Evolutionary conservation across 2,797 vertebrate genomes (phyloP).

Genomic region (Mareca strepera): DNA sequence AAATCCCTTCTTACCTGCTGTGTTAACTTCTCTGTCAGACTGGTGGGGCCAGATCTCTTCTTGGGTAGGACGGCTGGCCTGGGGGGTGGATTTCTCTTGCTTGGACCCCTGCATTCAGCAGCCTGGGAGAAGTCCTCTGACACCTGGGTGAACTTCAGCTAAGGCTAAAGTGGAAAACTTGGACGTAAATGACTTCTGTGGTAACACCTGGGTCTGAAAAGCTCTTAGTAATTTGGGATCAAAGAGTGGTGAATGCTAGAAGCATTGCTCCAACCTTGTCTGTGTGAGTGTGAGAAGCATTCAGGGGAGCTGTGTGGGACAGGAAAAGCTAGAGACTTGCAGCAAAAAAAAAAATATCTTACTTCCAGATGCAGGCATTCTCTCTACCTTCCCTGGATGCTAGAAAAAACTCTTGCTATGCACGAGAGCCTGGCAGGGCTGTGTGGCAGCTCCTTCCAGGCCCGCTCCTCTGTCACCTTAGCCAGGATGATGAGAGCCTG

Average conservation of each 20-base stretch:
- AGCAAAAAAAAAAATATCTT: too few species aligned
- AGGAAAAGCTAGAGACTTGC: neutral
- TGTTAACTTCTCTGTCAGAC: neutral
- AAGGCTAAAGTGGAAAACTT: fast-evolving
- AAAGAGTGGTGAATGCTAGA: neutral
- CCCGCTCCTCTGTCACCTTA: neutral
- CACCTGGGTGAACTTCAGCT: neutral
- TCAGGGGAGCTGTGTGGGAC: neutral
- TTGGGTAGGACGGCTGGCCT: neutral
- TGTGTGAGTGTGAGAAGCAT: neutral
- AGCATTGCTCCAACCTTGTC: too few species aligned
- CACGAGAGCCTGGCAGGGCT: too few species aligned
- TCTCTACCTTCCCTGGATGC: too few species aligned
- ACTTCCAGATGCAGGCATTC: too few species aligned
- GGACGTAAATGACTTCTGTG: neutral
- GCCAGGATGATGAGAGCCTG: neutral
- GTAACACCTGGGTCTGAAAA: neutral
- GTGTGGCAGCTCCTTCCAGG: too few species aligned
- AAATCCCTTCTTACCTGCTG: neutral
- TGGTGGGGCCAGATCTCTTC: neutral
- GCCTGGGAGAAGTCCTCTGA: neutral
- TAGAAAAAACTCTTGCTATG: too few species aligned
- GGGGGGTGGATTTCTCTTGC: neutral
- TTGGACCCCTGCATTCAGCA: neutral
- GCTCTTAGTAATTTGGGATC: neutral